Evolutionary conservation across 2,888 invertebrate species (phyloP).

Genomic region (Caenorhabditis panamensis): DNA sequence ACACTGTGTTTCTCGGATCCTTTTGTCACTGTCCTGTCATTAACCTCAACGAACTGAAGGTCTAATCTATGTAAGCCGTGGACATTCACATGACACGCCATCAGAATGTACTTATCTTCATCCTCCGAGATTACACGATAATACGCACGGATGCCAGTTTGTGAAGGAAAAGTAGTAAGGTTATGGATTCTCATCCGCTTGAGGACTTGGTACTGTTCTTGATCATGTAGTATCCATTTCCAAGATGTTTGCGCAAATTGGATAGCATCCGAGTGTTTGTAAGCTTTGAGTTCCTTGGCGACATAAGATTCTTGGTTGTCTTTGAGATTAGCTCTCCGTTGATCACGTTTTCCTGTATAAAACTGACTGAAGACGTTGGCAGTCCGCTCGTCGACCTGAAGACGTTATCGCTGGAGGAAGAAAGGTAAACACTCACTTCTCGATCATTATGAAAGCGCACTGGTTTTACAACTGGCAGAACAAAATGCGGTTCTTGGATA

Average conservation of each 20-base stretch:
- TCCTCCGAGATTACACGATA: slow-evolving; percentile 10
- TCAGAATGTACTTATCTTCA: slow-evolving; percentile 3
- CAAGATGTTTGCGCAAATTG: neutral
- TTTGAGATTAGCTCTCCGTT: too few relatives aligned
- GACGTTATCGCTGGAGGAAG: too few relatives aligned
- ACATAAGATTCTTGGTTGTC: neutral
- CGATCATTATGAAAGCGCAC: too few relatives aligned
- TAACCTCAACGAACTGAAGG: slow-evolving; percentile 8
- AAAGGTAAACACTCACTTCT: too few relatives aligned
- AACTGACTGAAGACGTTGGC: neutral
- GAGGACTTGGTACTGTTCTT: too few relatives aligned
- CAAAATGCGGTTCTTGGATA: too few relatives aligned
- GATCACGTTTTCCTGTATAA: neutral
- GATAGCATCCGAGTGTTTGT: neutral
- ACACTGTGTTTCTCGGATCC: neutral
- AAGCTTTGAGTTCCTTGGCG: neutral
- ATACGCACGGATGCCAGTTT: slow-evolving; percentile 2
- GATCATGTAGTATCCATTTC: neutral
- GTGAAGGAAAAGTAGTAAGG: neutral
- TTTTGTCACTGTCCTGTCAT: neutral
- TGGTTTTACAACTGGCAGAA: too few relatives aligned
- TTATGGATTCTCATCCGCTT: neutral
- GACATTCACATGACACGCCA: slow-evolving; percentile 12
- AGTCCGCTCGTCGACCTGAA: neutral
- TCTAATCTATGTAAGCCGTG: slow-evolving; percentile 5